Conservation (phyloP, 2,113 vertebrate genomes). For the Hyaena hyaena region DNA sequence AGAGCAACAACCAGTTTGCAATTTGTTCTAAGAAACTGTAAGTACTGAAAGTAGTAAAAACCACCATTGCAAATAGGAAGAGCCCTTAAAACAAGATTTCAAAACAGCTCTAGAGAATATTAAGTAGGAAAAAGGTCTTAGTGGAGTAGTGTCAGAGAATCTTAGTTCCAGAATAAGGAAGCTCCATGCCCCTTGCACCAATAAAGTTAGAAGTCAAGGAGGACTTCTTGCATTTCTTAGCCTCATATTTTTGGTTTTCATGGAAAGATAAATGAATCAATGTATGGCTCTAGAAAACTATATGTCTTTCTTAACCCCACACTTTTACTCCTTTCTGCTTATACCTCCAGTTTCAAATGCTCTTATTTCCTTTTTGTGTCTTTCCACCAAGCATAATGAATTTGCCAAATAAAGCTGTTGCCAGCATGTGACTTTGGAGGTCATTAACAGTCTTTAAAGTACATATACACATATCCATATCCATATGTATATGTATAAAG, state of each 20-base stretch:
- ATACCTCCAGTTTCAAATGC: neutral
- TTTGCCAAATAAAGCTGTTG: neutral
- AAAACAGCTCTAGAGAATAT: neutral
- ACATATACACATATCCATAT: neutral
- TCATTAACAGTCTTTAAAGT: neutral
- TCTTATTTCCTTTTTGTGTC: neutral
- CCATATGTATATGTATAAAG: too few relatives aligned
- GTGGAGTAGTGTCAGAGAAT: neutral
- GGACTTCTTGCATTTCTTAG: neutral
- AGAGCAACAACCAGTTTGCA: slow-evolving; percentile 57
- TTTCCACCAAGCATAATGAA: neutral
- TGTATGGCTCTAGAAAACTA: neutral
- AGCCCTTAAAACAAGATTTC: neutral
- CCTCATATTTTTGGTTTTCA: neutral
- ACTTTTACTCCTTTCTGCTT: neutral
- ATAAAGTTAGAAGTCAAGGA: neutral
- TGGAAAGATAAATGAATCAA: slow-evolving; percentile 2
- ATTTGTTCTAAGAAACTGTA: slow-evolving; percentile 66
- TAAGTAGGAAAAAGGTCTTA: neutral
- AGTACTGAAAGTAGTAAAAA: slow-evolving; percentile 70
- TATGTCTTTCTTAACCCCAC: neutral
- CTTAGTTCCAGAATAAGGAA: neutral
- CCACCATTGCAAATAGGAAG: fast-evolving
- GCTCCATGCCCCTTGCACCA: neutral
- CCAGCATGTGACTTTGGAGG: neutral